Evolutionary conservation across 1,140 invertebrate genomes (phyloP), one percentile per base, ranked within the genome.

Genomic region (Hermetia illucens): DNA sequence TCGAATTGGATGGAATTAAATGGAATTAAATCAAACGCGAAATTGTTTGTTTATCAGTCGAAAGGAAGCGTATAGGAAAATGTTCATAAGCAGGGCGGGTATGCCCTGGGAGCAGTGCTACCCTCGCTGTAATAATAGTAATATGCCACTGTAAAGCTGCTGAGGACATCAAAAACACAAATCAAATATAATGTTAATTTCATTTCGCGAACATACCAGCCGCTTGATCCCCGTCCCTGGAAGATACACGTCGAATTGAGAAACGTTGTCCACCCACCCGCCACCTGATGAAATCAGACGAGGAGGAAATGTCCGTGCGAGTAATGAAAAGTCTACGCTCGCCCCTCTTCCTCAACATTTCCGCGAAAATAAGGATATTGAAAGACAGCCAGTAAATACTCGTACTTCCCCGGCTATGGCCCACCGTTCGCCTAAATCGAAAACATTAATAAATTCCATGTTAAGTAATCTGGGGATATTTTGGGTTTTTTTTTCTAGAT

Each of bases 401-500:
- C n/a, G n/a, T n/a, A n/a, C n/a, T n/a, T n/a, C n/a, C n/a, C n/a
- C n/a, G n/a, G n/a, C n/a, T n/a, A n/a, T n/a, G n/a, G n/a, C n/a
- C n/a, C n/a, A n/a, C n/a, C n/a, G n/a, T n/a, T n/a, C 13, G 8
- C 13, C 24, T 13, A 27, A 27, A 27, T 27, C 24, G 24, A 27
- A 27, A 27, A 27, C 24, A 27, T 27, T 27, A 27, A 27, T 27
- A 27, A 27, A 27, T 9, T 27, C 13, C 24, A 27, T 13, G 24
- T 27, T 27, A 27, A 27, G 24, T 27, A 27, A 27, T 27, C 24
- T 27, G 24, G 13, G 24, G 24, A 27, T 27, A 27, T 27, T 27
- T 27, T 13, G 13, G 13, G 8, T 27, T 27, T 27, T 13, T 13
- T 27, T 13, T 13, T 27, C 24, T n/a, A n/a, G n/a, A n/a, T n/a